These are phyloP conservation scores for Lichenostomus cassidix DNA, from an alignment of 2,113 vertebrate species.

Conservation along the genomic window DNA sequence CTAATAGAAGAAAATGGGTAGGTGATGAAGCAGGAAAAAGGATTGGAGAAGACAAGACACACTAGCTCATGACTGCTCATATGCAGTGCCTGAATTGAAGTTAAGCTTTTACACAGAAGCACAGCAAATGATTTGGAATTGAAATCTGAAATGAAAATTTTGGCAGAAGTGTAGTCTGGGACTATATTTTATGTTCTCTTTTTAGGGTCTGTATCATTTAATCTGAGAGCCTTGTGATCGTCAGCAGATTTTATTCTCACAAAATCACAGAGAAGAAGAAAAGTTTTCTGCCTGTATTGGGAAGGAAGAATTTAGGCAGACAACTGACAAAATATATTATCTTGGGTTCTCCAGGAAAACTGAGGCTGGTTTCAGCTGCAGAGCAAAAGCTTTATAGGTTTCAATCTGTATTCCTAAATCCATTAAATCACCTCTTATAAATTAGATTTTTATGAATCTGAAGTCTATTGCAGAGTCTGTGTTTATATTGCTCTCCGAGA, in stretches of 20 bases:
- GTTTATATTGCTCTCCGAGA: neutral
- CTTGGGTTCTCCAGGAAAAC: neutral
- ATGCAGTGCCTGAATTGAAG: rapidly evolving
- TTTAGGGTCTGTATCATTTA: neutral
- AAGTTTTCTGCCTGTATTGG: neutral
- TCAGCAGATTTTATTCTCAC: neutral
- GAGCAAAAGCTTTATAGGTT: neutral
- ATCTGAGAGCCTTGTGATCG: neutral
- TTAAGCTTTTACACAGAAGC: neutral
- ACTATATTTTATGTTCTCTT: neutral
- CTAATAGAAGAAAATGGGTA: neutral
- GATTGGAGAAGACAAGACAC: neutral
- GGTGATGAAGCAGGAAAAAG: neutral
- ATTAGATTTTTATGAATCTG: neutral
- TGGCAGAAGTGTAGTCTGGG: neutral
- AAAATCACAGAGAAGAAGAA: neutral
- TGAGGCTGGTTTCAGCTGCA: neutral
- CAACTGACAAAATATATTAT: neutral
- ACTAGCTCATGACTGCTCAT: neutral
- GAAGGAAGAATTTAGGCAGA: neutral
- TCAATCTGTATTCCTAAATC: neutral
- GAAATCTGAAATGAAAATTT: neutral
- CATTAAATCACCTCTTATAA: neutral
- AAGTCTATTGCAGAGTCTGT: neutral
- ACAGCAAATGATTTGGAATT: neutral